phyloP scores from a whole-genome alignment of 1,140 invertebrate genomes.

The Cydia pomonella region DNA sequence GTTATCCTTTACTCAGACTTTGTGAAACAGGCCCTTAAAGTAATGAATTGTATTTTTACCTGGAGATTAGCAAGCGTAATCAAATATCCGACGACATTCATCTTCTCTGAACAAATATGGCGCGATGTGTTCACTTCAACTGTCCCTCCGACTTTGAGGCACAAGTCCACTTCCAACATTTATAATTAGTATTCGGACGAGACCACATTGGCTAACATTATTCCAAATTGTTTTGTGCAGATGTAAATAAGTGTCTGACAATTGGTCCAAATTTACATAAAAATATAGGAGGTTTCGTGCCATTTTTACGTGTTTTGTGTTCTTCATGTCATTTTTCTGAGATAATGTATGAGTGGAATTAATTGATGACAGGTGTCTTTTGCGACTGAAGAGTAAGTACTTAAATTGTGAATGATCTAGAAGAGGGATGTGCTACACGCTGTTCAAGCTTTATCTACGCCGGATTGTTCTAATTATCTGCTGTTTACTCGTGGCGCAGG shows the following conservation, averaged over 20 bases:
- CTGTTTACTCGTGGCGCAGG: slow-evolving; percentile 46
- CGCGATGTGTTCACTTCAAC: slow-evolving; percentile 32
- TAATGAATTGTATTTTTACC: slow-evolving; percentile 34
- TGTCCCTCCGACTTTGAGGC: slow-evolving; percentile 29
- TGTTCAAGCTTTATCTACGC: slow-evolving; percentile 19
- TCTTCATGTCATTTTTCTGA: not conserved
- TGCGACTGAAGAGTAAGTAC: not conserved
- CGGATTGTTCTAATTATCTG: not conserved
- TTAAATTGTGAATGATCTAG: slow-evolving; percentile 24
- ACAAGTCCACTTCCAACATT: slow-evolving; percentile 37
- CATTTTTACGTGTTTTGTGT: slow-evolving; percentile 1
- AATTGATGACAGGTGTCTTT: not conserved
- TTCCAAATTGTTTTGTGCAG: slow-evolving; percentile 46
- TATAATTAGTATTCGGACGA: slow-evolving; percentile 50
- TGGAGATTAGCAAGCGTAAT: slow-evolving; percentile 44
- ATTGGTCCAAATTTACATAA: slow-evolving; percentile 49
- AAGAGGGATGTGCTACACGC: not conserved
- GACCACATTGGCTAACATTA: slow-evolving; percentile 39
- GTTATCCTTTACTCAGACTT: too few species aligned
- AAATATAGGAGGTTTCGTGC: slow-evolving; percentile 35
- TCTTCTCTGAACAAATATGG: slow-evolving; percentile 24
- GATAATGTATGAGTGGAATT: slow-evolving; percentile 1
- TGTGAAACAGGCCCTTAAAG: too few species aligned
- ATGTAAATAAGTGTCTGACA: slow-evolving; percentile 50
- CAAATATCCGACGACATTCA: slow-evolving; percentile 44